Percentiles rank a stretch among this genome's conserved stretches.
phyloP scores from a whole-genome alignment of 2,888 invertebrate species.

The Brachynemurus nebulosus region DNA sequence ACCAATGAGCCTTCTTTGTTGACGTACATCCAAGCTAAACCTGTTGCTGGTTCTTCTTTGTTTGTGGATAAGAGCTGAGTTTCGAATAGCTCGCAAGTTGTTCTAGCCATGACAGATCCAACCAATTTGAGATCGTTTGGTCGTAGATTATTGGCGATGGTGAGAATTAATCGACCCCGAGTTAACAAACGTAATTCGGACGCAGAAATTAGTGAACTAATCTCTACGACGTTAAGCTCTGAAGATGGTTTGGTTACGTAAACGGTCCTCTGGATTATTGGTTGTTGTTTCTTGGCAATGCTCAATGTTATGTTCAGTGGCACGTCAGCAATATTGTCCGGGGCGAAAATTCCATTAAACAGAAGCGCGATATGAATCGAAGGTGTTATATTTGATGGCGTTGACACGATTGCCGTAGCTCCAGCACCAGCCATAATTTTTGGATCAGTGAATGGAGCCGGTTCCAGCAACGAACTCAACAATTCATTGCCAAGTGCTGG shows the following conservation, averaged over 20 bases:
- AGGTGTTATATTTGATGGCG: slow-evolving; percentile 64
- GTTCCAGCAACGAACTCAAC: slow-evolving; percentile 63
- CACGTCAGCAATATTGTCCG: slow-evolving; percentile 47
- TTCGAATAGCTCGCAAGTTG: slow-evolving; percentile 70
- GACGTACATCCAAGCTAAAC: slow-evolving; percentile 64
- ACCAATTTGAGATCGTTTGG: slow-evolving; percentile 48
- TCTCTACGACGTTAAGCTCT: slow-evolving; percentile 63
- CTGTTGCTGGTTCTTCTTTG: slow-evolving; percentile 34
- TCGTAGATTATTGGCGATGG: slow-evolving; percentile 53
- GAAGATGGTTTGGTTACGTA: slow-evolving; percentile 38
- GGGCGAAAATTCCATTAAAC: slow-evolving; percentile 66
- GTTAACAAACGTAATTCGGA: slow-evolving; percentile 63
- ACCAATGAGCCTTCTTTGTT: slow-evolving; percentile 64
- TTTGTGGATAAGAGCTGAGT: slow-evolving; percentile 42
- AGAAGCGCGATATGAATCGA: slow-evolving; percentile 67
- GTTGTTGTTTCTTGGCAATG: slow-evolving; percentile 54
- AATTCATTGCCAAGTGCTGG: slow-evolving; percentile 65
- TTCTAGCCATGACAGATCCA: slow-evolving; percentile 58
- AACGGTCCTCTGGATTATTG: slow-evolving; percentile 50
- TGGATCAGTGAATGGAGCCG: slow-evolving; percentile 42
- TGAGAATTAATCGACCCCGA: slow-evolving; percentile 58
- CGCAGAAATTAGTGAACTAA: slow-evolving; percentile 62
- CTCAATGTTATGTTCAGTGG: slow-evolving; percentile 56
- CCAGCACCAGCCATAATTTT: slow-evolving; percentile 48
- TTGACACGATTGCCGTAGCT: slow-evolving; percentile 76